Percentiles rank a stretch among this genome's conserved stretches.
These are phyloP conservation scores for Candoia aspera DNA, from an alignment of 2,113 vertebrate genomes.

Conservation along the genomic window DNA sequence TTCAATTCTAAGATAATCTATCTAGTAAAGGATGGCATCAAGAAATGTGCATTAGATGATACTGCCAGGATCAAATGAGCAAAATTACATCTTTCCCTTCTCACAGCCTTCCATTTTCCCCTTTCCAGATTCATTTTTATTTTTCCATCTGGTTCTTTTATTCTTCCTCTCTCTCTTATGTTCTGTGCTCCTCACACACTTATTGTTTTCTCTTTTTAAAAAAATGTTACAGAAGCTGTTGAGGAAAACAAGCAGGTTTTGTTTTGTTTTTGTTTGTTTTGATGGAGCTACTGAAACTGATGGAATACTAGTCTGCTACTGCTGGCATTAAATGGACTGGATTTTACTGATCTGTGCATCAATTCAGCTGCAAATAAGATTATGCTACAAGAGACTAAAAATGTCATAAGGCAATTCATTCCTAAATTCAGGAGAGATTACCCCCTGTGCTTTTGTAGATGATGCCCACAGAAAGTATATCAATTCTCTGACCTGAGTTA, in stretches of 20 bases:
- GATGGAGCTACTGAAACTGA: neutral
- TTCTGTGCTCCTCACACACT: neutral
- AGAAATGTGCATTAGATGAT: neutral
- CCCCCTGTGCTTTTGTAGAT: neutral
- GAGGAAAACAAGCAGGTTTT: neutral
- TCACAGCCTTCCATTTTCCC: no score
- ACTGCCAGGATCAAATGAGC: neutral
- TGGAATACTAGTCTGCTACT: neutral
- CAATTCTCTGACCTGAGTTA: neutral
- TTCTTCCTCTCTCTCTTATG: neutral
- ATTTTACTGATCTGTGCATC: neutral
- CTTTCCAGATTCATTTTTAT: neutral
- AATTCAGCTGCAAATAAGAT: neutral
- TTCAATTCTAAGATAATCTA: neutral
- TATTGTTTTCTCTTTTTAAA: neutral
- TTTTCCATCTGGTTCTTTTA: neutral
- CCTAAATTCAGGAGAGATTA: neutral
- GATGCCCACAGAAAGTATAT: neutral
- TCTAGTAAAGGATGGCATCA: neutral
- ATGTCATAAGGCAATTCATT: neutral
- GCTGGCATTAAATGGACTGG: neutral
- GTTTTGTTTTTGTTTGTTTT: neutral
- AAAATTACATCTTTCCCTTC: no score
- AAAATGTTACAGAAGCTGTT: neutral
- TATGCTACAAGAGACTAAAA: neutral